Percentiles rank a stretch among this genome's conserved stretches.
Conservation (phyloP, 2,113 vertebrate genomes). For the Bungarus multicinctus region DNA sequence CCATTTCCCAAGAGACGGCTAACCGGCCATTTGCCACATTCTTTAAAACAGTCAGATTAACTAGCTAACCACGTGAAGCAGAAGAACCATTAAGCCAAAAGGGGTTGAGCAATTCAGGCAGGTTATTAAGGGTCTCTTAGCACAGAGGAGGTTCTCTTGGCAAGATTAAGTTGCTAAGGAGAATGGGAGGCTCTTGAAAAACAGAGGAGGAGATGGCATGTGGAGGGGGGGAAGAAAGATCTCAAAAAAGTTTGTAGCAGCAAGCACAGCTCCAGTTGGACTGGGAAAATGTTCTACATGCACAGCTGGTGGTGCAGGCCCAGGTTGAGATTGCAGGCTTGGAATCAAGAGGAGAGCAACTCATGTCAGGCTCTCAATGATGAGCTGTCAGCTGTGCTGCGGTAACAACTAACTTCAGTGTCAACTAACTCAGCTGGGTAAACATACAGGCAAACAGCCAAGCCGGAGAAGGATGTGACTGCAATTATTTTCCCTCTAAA, state of each 20-base stretch:
- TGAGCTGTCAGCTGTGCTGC: neutral
- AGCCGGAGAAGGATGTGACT: neutral
- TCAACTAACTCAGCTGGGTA: neutral
- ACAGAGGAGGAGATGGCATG: neutral
- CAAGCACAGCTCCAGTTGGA: neutral
- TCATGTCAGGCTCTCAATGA: no score
- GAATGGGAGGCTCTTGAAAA: neutral
- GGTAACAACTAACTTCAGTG: neutral
- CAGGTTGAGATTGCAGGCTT: neutral
- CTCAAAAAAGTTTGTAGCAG: neutral
- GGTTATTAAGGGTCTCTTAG: neutral
- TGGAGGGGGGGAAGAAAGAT: neutral
- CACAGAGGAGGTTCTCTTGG: neutral
- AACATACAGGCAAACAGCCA: neutral
- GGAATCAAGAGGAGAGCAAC: neutral
- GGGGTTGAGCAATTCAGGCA: neutral
- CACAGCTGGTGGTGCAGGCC: neutral
- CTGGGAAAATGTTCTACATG: neutral
- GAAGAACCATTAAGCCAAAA: fast-evolving
- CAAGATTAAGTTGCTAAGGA: neutral
- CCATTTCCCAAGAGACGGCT: slow-evolving; percentile 41
- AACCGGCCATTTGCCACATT: neutral
- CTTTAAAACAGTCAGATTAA: neutral
- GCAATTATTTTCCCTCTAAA: neutral
- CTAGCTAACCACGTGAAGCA: fast-evolving